A percentile compares a stretch with the other conserved stretches of the same genome.
Conservation (phyloP, 1,140 invertebrate genomes). For the Eciton burchellii region DNA sequence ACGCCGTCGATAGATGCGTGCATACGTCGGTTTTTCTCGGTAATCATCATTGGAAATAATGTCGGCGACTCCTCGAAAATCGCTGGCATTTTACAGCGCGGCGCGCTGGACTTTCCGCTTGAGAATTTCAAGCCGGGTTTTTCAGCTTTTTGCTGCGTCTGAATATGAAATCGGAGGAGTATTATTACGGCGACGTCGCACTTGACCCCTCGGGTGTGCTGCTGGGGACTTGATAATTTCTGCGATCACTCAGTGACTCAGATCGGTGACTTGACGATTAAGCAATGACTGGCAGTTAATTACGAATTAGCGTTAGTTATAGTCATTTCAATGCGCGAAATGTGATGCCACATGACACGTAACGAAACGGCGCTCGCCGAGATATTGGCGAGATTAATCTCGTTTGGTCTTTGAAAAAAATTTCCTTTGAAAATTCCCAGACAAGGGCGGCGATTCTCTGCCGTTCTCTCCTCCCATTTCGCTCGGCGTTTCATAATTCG, state of each 20-base stretch:
- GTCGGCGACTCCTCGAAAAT: constrained; percentile 29
- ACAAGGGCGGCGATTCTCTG: no score
- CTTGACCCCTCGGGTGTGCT: constrained; percentile 24
- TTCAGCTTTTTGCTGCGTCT: constrained; percentile 6
- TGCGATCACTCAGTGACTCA: constrained; percentile 60
- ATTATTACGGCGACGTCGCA: constrained; percentile 25
- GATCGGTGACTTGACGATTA: constrained; percentile 66
- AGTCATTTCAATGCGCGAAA: constrained; percentile 16
- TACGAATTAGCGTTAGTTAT: constrained; percentile 42
- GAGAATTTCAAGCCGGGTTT: constrained; percentile 32
- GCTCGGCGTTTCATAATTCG: not conserved
- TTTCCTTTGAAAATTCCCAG: no score
- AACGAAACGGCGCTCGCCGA: not conserved
- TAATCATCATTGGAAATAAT: constrained; percentile 38
- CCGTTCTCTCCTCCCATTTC: constrained; percentile 7
- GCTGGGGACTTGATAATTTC: constrained; percentile 37
- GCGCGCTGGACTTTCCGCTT: constrained; percentile 35
- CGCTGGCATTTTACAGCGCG: not conserved
- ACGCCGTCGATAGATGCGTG: constrained; percentile 64
- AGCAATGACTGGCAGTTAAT: constrained; percentile 60
- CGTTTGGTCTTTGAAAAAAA: not conserved
- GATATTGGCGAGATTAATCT: no score
- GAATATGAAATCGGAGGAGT: constrained; percentile 24
- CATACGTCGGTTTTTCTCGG: constrained; percentile 73
- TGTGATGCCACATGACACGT: not conserved